phyloP scores from a whole-genome alignment of 1,140 invertebrate genomes.

The Pygmarrhopalites habei region DNA sequence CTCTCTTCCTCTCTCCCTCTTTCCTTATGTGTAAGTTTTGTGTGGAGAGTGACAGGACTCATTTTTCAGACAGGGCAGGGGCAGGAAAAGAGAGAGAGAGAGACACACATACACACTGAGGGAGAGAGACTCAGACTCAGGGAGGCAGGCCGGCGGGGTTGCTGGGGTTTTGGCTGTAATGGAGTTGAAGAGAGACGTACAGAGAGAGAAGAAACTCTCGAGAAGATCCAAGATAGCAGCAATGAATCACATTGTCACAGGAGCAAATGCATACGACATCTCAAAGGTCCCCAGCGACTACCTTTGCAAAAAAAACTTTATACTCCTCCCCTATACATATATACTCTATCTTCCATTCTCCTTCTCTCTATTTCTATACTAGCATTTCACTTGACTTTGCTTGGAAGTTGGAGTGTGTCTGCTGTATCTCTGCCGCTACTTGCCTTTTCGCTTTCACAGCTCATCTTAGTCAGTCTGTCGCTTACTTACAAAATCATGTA shows the following conservation, averaged over 20 bases:
- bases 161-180: conserved; percentile 26
- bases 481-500: too few relatives aligned
- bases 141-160: conserved; percentile 18
- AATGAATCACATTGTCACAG: conserved; percentile 39
- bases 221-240: conserved; percentile 30
- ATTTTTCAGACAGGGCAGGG: conserved; percentile 37
- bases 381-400: not conserved
- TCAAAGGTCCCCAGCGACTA: conserved; percentile 35
- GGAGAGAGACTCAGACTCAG: not conserved
- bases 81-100: not conserved
- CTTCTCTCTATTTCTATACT: not conserved
- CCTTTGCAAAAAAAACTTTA: conserved; percentile 28
- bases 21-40: not conserved
- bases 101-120: not conserved
- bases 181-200: conserved; percentile 31
- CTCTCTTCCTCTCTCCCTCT: too few relatives aligned
- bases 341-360: not conserved
- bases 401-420: too few relatives aligned
- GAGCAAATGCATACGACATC: conserved; percentile 33
- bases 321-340: conserved; percentile 16
- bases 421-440: too few relatives aligned
- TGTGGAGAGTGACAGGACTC: conserved; percentile 35
- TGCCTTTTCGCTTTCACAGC: not conserved
- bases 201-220: conserved; percentile 20
- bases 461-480: too few relatives aligned